These are phyloP conservation scores for Heterocephalus glaber DNA, from an alignment of 2,113 vertebrate species.

Conservation along the genomic window DNA sequence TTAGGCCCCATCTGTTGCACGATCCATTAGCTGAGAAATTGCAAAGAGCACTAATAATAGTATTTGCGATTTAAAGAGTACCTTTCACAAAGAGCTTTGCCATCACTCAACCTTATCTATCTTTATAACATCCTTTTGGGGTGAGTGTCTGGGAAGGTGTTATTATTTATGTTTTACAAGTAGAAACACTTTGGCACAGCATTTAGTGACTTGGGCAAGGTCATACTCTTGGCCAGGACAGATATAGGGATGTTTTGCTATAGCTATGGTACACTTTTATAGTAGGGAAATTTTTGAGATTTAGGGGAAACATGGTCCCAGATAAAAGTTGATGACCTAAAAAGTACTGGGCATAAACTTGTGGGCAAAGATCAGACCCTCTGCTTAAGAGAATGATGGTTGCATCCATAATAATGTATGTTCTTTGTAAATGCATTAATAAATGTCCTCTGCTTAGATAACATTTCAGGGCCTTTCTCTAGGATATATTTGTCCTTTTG, in stretches of 20 bases:
- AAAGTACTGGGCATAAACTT: background rate
- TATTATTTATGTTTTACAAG: conserved; percentile 35
- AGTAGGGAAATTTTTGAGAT: background rate
- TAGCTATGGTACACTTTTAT: background rate
- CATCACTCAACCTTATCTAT: conserved; percentile 19
- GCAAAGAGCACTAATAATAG: conserved; percentile 70
- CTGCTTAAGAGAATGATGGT: background rate
- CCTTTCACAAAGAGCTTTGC: conserved; percentile 66
- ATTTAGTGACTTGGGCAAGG: conserved; percentile 39
- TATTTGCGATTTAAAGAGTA: conserved; percentile 69
- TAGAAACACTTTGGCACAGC: background rate
- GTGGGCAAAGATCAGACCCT: background rate
- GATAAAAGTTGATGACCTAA: background rate
- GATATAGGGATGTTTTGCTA: background rate
- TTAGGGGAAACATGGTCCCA: background rate
- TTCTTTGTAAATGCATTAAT: background rate
- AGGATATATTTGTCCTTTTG: background rate
- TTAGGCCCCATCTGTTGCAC: conserved; percentile 69
- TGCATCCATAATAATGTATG: background rate
- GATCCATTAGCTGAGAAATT: conserved; percentile 59
- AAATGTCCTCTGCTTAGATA: background rate
- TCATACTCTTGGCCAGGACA: background rate
- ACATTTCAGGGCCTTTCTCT: background rate
- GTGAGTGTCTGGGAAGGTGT: background rate
- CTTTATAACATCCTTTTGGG: conserved; percentile 24